Evolutionary conservation across 2,888 invertebrate genomes (phyloP).

Genomic region (Neoitamus cyanurus): DNA sequence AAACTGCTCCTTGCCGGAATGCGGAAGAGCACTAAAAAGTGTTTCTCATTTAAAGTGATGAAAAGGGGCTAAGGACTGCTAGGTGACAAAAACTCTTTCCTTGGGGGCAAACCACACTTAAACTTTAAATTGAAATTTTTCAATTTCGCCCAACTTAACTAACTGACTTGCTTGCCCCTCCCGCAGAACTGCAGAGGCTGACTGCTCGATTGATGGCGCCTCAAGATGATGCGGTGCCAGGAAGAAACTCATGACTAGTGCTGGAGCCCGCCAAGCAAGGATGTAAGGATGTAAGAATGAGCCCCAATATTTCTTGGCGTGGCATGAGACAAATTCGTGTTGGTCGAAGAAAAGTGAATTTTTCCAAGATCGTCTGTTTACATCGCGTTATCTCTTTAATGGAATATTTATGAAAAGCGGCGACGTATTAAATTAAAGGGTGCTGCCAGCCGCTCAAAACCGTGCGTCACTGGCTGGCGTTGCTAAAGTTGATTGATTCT

Average conservation of each 20-base stretch:
- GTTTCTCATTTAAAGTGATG: not conserved
- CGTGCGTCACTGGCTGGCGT: not conserved
- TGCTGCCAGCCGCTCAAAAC: not conserved
- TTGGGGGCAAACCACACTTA: slow-evolving; percentile 1
- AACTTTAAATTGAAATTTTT: slow-evolving; percentile 26
- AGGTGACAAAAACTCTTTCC: slow-evolving; percentile 15
- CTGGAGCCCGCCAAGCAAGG: not conserved
- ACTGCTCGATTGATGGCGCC: not conserved
- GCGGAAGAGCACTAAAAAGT: not conserved
- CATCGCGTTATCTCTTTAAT: not conserved
- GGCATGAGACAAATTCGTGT: not conserved
- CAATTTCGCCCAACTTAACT: slow-evolving; percentile 6
- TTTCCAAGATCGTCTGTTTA: not conserved
- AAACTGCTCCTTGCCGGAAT: not conserved
- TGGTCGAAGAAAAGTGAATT: not conserved
- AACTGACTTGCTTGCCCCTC: not conserved
- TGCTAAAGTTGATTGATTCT: not conserved
- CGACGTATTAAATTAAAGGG: not conserved
- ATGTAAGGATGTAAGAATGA: not conserved
- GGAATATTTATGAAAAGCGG: not conserved
- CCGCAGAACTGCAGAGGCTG: not conserved
- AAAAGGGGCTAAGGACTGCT: not conserved
- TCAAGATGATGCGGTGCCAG: not conserved
- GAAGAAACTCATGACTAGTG: not conserved
- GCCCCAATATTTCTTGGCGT: not conserved